Conservation (phyloP, 1,140 invertebrate species). For the Halesus radiatus region DNA sequence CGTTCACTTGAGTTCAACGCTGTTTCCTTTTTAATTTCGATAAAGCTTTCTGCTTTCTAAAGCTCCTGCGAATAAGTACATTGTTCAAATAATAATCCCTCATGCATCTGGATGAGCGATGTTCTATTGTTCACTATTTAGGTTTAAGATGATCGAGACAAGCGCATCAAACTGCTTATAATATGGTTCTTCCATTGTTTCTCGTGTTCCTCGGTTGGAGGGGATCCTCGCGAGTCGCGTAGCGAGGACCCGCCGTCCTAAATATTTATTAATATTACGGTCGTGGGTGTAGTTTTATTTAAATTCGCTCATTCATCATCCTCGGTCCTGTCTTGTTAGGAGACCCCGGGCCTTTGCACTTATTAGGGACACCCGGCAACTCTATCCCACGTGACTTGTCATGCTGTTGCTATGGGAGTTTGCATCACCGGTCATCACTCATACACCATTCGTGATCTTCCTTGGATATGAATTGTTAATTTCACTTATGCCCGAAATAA, state of each 20-base stretch:
- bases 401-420: neutral
- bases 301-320: constrained; percentile 18
- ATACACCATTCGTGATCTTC: neutral
- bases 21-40: too few relatives aligned
- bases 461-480: constrained; percentile 25
- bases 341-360: constrained; percentile 6
- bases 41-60: too few relatives aligned
- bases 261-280: neutral
- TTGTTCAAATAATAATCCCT: neutral
- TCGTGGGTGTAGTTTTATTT: constrained; percentile 22
- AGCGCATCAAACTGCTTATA: constrained; percentile 18
- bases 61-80: neutral
- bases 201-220: constrained; percentile 11
- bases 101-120: neutral
- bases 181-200: constrained; percentile 7
- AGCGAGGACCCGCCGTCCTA: too few relatives aligned
- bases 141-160: constrained; percentile 18
- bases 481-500: constrained; percentile 10
- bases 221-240: neutral
- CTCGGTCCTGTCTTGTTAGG: constrained; percentile 16
- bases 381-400: neutral
- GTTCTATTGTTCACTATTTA: constrained; percentile 24
- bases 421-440: neutral
- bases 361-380: constrained; percentile 1
- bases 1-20: too few relatives aligned